phyloP scores from a whole-genome alignment of 2,888 invertebrate genomes.

The Nemurella pictetii region DNA sequence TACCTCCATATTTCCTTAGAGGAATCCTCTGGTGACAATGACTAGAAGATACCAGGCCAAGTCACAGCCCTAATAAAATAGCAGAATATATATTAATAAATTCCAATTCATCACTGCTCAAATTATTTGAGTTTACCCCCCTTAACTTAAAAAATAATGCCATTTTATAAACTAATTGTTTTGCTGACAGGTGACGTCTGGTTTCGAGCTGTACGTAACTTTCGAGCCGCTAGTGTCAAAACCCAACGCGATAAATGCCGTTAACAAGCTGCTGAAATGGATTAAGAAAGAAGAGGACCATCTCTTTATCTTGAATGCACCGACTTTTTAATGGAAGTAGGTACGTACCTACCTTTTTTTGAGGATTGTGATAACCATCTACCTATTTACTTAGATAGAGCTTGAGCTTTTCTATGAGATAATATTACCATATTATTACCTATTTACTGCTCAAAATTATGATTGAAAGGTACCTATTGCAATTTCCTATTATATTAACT shows the following conservation, averaged over 20 bases:
- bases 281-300: conserved; percentile 91
- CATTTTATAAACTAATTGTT: background rate
- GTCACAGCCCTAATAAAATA: too few species aligned
- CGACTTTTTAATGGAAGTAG: conserved; percentile 65
- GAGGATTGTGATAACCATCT: background rate
- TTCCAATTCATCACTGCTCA: too few species aligned
- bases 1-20: too few species aligned
- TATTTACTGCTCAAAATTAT: background rate
- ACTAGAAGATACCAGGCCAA: too few species aligned
- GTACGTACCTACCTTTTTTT: background rate
- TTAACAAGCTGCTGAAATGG: conserved; percentile 89
- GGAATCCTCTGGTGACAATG: too few species aligned
- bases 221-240: conserved; percentile 91
- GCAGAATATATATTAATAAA: too few species aligned
- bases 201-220: conserved; percentile 90
- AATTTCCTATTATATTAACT: too few species aligned
- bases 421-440: background rate
- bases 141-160: too few species aligned
- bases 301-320: conserved; percentile 85
- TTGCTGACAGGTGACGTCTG: conserved; percentile 71
- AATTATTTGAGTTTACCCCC: too few species aligned
- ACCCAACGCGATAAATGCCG: conserved; percentile 78
- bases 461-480: too few species aligned
- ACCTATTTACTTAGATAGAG: background rate
- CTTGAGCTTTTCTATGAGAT: background rate